Evolutionary conservation across 2,113 vertebrate species (phyloP).

Genomic region (Myrmecophaga tridactyla): DNA sequence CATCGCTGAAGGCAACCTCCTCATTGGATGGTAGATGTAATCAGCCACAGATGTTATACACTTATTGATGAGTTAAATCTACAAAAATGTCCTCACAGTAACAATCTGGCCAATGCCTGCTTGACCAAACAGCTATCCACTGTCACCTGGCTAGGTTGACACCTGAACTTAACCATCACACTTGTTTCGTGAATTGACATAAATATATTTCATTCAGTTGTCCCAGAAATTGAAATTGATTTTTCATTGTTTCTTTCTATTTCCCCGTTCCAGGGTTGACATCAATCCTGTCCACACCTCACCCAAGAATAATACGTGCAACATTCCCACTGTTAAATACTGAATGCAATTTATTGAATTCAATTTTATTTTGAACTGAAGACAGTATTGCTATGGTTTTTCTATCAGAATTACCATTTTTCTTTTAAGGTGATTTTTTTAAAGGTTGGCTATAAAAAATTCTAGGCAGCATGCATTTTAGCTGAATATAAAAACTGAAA

Average conservation of each 20-base stretch:
- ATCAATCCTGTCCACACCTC: background rate
- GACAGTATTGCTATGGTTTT: background rate
- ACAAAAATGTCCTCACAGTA: no score
- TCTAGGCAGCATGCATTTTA: background rate
- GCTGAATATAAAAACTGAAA: background rate
- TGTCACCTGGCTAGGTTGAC: no score
- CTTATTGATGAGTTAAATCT: no score
- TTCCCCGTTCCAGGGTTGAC: background rate
- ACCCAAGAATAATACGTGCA: background rate
- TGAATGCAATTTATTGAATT: background rate
- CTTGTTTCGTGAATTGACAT: background rate
- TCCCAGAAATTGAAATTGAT: slow-evolving; percentile 31
- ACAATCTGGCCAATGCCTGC: no score
- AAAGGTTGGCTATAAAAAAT: background rate
- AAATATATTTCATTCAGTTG: background rate
- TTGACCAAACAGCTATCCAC: no score
- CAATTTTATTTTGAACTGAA: slow-evolving; percentile 24
- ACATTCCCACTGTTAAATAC: background rate
- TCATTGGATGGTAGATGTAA: no score
- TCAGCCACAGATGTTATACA: no score
- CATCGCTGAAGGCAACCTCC: no score
- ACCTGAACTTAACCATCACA: no score
- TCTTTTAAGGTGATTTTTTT: background rate
- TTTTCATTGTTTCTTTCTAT: background rate
- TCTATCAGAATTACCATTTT: background rate